Conservation (phyloP, 2,797 vertebrate genomes). For the Vipera ursinii region DNA sequence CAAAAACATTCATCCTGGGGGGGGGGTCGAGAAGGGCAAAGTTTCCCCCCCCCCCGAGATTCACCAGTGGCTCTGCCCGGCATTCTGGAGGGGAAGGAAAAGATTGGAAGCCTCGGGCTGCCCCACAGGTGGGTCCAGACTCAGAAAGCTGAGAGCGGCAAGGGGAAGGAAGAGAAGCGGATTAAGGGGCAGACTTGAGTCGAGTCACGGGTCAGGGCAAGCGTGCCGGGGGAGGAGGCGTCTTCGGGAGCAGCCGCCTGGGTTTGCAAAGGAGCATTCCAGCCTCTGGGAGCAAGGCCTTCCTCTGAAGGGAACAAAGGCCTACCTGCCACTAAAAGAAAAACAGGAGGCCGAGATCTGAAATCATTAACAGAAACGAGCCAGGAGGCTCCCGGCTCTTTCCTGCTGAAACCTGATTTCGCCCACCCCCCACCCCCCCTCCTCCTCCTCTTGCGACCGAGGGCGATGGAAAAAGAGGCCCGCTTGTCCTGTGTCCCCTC, state of each 20-base stretch:
- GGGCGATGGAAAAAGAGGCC: neutral
- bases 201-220: neutral
- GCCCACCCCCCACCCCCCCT: neutral
- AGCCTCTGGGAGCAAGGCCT: constrained; percentile 50
- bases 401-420: constrained; percentile 52
- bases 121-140: neutral
- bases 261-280: constrained; percentile 40
- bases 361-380: constrained; percentile 67
- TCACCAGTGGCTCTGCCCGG: neutral
- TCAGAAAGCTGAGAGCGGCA: neutral
- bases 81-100: neutral
- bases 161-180: neutral
- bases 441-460: neutral
- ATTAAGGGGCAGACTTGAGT: constrained; percentile 8
- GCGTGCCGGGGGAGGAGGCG: neutral
- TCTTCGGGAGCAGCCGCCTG: neutral
- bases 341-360: constrained; percentile 61
- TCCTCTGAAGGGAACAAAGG: constrained; percentile 48
- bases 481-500: neutral
- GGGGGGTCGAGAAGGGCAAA: neutral
- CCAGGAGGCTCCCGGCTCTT: constrained; percentile 36
- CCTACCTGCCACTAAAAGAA: constrained; percentile 4
- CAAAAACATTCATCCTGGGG: neutral
- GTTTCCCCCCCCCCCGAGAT: neutral
- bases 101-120: neutral